Conservation (phyloP, 2,113 vertebrate species). For the Colossoma macropomum region DNA sequence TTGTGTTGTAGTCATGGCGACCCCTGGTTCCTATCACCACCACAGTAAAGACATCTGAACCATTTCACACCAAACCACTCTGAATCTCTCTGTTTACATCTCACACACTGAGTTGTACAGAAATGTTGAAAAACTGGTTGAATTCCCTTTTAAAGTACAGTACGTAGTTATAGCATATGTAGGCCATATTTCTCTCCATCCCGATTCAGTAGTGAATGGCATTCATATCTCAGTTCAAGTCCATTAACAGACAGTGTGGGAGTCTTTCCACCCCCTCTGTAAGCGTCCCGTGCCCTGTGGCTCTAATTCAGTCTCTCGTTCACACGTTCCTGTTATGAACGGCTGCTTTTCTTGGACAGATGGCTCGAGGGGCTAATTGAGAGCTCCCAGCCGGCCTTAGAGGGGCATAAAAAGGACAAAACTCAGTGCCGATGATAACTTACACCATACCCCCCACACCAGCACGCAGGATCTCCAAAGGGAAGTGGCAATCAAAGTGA, state of each 20-base stretch:
- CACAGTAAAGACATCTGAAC: too few relatives aligned
- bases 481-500: conserved; percentile 60
- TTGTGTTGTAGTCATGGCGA: too few relatives aligned
- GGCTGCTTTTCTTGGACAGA: conserved; percentile 34
- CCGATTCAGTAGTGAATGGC: not conserved
- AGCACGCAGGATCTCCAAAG: conserved; percentile 57
- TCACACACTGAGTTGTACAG: too few relatives aligned
- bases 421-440: conserved; percentile 64
- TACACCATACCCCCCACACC: conserved; percentile 59
- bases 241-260: conserved; percentile 5
- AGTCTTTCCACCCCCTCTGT: conserved; percentile 13
- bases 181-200: not conserved
- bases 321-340: conserved; percentile 50
- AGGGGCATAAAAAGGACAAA: conserved; percentile 61
- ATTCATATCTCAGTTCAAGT: not conserved
- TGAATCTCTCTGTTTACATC: too few relatives aligned
- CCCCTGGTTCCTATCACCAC: too few relatives aligned
- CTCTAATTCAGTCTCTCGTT: conserved; percentile 17
- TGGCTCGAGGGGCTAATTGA: conserved; percentile 53
- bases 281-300: not conserved
- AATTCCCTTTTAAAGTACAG: too few relatives aligned
- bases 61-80: too few relatives aligned
- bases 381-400: conserved; percentile 39
- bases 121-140: too few relatives aligned
- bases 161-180: not conserved